Evolutionary conservation across 2,797 vertebrate genomes (phyloP), one percentile per base, ranked within the genome.

Genomic region (Calcarius lapponicus): DNA sequence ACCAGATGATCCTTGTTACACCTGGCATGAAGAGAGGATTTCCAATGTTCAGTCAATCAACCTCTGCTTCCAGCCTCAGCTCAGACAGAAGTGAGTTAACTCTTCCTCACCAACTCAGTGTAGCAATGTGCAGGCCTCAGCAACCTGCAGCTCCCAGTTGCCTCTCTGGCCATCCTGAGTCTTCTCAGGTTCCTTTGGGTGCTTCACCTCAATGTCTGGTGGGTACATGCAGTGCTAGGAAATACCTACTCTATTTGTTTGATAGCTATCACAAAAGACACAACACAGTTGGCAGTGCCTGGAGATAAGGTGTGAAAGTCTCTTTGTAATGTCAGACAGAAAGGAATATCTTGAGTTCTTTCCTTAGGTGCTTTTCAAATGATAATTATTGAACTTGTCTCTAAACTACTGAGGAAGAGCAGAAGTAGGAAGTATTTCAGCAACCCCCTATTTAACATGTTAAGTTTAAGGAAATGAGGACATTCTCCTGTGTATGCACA

Each of bases 1-100:
- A 93, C 92, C 95, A 97, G 91, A 93, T 85, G 93, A 96, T 95
- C 87, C 86, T 78, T 91, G 62, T 80, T 86, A 92, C 62, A 92
- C 94, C 93, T 95, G 93, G 86, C 88, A 93, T 14, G 75, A 90
- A 82, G 72, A 94, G 38, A 90, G 45, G 71, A 82, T 93, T 96
- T 95, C 86, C 88, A 95, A 0, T 31, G 50, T 83, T 92, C 81
- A 87, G 65, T 78, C 76, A 88, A 86, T 69, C 73, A 91, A 64
- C 60, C 78, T 84, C 85, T 90, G 71, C 78, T 94, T 79, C 76
- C 62, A 94, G 56, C 45, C 62, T 65, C 48, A 43, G 72, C 74
- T 73, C 65, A 84, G 67, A 62, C 84, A 90, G 64, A 75, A 90
- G 69, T 4, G 7, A 66, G 51, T 92, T 95, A 87, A 91, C 88